phyloP scores from a whole-genome alignment of 2,888 invertebrate species.

The Idaea straminata region DNA sequence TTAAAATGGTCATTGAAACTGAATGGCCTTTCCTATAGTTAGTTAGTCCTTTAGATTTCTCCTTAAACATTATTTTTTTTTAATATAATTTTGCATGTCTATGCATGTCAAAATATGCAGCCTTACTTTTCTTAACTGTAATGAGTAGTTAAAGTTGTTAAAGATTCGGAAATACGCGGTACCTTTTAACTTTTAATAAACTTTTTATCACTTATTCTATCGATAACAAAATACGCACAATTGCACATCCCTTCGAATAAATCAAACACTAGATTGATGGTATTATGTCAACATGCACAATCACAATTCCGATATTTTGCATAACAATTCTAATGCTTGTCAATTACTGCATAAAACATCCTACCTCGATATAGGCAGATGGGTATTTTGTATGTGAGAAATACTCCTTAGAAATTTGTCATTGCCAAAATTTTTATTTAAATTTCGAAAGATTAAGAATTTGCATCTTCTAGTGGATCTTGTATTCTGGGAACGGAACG shows the following conservation, averaged over 20 bases:
- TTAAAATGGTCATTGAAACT: too few species aligned
- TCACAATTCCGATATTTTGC: slow-evolving; percentile 66
- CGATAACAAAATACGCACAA: slow-evolving; percentile 31
- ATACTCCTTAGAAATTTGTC: slow-evolving; percentile 59
- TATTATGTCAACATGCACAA: slow-evolving; percentile 78
- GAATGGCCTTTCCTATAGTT: too few species aligned
- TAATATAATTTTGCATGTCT: too few species aligned
- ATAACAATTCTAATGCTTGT: slow-evolving; percentile 69
- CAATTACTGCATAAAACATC: slow-evolving; percentile 73
- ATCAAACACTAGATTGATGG: slow-evolving; percentile 75
- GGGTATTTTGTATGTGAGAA: slow-evolving; percentile 62
- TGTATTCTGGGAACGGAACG: slow-evolving; percentile 14
- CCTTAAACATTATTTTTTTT: too few species aligned
- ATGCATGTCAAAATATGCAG: too few species aligned
- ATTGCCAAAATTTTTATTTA: slow-evolving; percentile 58
- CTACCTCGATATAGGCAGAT: slow-evolving; percentile 53
- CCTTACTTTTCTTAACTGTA: too few species aligned
- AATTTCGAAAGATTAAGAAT: slow-evolving; percentile 50
- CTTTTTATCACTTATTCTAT: slow-evolving; percentile 18
- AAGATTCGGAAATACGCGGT: too few species aligned
- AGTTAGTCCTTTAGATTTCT: too few species aligned
- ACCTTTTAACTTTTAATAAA: too few species aligned
- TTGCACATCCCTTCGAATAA: slow-evolving; percentile 46
- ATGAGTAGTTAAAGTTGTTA: too few species aligned
- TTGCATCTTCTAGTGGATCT: slow-evolving; percentile 42